Percentiles rank a stretch among this genome's conserved stretches.
phyloP scores from a whole-genome alignment of 37 sponge, comb jelly and placozoan genomes.

The Diacarnus erythraeanus region DNA sequence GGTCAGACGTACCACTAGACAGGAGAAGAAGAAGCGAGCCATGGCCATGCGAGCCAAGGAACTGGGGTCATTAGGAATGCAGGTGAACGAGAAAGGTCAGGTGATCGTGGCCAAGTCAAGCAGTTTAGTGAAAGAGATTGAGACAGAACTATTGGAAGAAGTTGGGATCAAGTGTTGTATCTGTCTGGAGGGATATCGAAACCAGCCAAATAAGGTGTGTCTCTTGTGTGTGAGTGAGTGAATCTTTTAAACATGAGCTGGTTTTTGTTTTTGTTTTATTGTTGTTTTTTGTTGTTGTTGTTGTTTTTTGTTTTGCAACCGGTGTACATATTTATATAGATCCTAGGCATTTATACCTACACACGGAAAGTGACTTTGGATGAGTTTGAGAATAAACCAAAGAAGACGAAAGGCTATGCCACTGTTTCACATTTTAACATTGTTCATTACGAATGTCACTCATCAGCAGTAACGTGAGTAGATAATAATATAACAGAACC shows the following conservation, averaged over 20 bases:
- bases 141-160: constrained; percentile 71
- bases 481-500: too few relatives aligned
- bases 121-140: constrained; percentile 67
- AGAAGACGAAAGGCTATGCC: constrained; percentile 78
- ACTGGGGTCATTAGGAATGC: constrained; percentile 78
- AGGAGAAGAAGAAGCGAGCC: constrained; percentile 78
- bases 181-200: constrained; percentile 87
- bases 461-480: constrained; percentile 83
- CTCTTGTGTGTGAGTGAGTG: background rate
- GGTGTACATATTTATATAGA: constrained; percentile 21
- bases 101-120: constrained; percentile 45
- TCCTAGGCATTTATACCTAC: constrained; percentile 93
- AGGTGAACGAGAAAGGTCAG: constrained; percentile 89
- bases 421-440: constrained; percentile 95
- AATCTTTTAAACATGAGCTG: background rate
- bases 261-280: background rate
- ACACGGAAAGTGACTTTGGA: constrained; percentile 77
- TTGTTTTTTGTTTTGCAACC: background rate
- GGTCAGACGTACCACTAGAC: constrained; percentile 57
- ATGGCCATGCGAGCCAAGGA: constrained; percentile 91
- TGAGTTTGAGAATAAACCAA: constrained; percentile 88
- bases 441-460: constrained; percentile 91
- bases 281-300: too few relatives aligned
- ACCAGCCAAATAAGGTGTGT: constrained; percentile 89
- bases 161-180: constrained; percentile 89